phyloP scores from a whole-genome alignment of 2,113 vertebrate genomes.

The Hemiprocne comata region DNA sequence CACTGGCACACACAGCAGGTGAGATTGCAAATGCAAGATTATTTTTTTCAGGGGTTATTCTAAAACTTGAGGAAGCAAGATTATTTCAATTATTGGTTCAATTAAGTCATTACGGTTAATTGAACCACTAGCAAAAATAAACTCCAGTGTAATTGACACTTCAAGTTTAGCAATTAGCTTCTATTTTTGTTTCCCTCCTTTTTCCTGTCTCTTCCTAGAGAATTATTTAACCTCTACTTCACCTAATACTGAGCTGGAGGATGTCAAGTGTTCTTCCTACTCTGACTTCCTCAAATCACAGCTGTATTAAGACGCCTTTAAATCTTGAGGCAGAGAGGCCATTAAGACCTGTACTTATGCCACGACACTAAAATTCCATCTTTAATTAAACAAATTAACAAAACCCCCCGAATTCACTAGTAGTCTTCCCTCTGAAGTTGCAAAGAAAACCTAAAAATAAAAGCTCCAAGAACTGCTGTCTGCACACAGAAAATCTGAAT shows the following conservation, averaged over 20 bases:
- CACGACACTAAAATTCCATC: not conserved
- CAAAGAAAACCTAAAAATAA: not conserved
- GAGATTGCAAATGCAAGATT: not conserved
- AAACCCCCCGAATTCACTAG: not conserved
- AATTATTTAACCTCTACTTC: conserved; percentile 31
- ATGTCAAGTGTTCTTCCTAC: not conserved
- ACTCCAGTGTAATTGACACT: conserved; percentile 30
- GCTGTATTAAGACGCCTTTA: not conserved
- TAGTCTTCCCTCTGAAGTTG: not conserved
- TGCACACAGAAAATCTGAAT: not conserved
- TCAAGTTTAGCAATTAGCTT: conserved; percentile 31
- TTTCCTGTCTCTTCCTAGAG: not conserved
- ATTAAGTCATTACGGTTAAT: conserved; percentile 65
- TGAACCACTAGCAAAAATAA: conserved; percentile 58
- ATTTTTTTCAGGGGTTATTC: conserved; percentile 26
- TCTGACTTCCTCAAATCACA: not conserved
- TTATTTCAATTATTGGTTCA: conserved; percentile 49
- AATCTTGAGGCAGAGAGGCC: not conserved
- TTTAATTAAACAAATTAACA: not conserved
- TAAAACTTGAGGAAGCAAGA: conserved; percentile 47
- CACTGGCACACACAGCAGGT: not conserved
- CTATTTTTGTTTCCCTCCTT: conserved; percentile 38
- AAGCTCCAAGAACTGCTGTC: not conserved
- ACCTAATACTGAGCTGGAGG: not conserved
- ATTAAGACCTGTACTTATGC: not conserved